Evolutionary conservation across 2,113 vertebrate species (phyloP).

Genomic region (Ariopsis seemanni): DNA sequence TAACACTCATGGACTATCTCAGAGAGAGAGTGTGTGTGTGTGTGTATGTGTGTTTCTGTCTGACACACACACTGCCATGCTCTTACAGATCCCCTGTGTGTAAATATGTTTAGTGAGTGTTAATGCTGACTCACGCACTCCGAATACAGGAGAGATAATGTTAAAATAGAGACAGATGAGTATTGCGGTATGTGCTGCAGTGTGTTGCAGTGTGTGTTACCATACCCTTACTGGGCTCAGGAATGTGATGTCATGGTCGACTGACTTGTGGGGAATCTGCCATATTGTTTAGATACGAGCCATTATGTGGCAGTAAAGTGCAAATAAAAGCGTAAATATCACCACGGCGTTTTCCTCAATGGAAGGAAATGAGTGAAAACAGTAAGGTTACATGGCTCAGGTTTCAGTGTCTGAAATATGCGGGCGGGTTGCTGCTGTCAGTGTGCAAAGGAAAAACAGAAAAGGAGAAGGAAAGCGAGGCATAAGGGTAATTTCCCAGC

Average conservation of each 20-base stretch:
- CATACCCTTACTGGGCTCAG: neutral
- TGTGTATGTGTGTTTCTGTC: slow-evolving; percentile 77
- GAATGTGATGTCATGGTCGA: neutral
- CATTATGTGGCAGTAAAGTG: neutral
- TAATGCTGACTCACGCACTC: slow-evolving; percentile 25
- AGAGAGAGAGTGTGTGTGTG: slow-evolving; percentile 86
- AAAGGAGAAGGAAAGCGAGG: too few relatives aligned
- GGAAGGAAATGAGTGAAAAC: neutral
- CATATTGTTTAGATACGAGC: too few relatives aligned
- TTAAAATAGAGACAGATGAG: neutral
- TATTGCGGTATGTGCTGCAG: neutral
- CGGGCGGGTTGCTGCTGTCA: neutral
- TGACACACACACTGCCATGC: neutral
- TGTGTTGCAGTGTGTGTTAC: neutral
- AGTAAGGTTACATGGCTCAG: neutral
- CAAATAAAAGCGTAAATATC: neutral
- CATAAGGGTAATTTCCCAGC: too few relatives aligned
- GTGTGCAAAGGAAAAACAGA: neutral
- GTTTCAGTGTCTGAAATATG: neutral
- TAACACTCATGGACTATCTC: neutral
- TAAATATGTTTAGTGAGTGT: slow-evolving; percentile 18
- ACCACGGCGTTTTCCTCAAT: too few relatives aligned
- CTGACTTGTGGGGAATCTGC: too few relatives aligned
- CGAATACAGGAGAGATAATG: neutral
- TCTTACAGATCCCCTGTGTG: neutral